Evolutionary conservation across 2,888 invertebrate genomes (phyloP).

Genomic region (Leistus spinibarbis): DNA sequence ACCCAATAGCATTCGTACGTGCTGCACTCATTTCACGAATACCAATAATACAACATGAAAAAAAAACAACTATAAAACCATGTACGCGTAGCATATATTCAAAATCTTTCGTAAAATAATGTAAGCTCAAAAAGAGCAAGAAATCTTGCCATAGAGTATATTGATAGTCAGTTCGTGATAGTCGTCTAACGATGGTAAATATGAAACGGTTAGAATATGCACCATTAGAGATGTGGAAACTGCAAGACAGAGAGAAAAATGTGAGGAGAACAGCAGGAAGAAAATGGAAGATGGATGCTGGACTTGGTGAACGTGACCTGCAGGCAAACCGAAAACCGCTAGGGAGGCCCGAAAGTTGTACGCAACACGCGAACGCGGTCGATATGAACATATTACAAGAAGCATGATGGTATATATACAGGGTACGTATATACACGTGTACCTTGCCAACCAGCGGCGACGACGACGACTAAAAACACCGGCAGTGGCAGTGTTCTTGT

Average conservation of each 20-base stretch:
- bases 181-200: too few relatives aligned
- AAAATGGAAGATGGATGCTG: constrained; percentile 47
- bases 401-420: constrained; percentile 14
- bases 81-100: too few relatives aligned
- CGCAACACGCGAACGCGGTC: constrained; percentile 14
- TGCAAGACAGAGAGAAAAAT: constrained; percentile 7
- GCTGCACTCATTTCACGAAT: too few relatives aligned
- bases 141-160: too few relatives aligned
- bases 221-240: constrained; percentile 13
- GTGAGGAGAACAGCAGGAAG: not conserved
- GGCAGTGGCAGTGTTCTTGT: not conserved
- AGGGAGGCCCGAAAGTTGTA: constrained; percentile 10
- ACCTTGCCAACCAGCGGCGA: too few relatives aligned
- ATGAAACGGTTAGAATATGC: constrained; percentile 4
- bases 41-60: too few relatives aligned
- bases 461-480: not conserved
- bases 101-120: too few relatives aligned
- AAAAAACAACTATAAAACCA: too few relatives aligned
- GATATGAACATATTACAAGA: constrained; percentile 37
- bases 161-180: too few relatives aligned
- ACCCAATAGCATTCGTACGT: too few relatives aligned
- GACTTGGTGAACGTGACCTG: constrained; percentile 48
- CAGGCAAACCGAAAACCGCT: constrained; percentile 42
- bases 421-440: not conserved
- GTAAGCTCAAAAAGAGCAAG: not conserved